Conservation (phyloP, 23 tunicate species). For the Corella eumyota region DNA sequence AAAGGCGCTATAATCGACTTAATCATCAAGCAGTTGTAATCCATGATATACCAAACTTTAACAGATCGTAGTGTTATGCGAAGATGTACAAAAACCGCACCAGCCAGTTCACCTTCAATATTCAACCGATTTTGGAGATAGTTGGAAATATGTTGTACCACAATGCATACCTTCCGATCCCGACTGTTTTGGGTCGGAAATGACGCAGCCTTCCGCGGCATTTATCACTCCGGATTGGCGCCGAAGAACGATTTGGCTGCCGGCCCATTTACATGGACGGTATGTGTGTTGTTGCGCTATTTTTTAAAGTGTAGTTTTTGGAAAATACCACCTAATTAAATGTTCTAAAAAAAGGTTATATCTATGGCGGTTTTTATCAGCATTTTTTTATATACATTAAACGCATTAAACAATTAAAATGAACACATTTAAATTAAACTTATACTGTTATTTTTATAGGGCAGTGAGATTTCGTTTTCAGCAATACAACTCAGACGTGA, state of each 20-base stretch:
- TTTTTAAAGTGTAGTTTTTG: no score
- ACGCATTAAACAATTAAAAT: no score
- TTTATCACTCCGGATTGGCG: conserved; percentile 66
- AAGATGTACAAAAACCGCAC: conserved; percentile 35
- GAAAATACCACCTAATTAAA: no score
- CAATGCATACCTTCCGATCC: conserved; percentile 71
- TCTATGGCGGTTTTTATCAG: no score
- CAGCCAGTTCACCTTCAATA: conserved; percentile 82
- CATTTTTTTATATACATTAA: no score
- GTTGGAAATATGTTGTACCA: conserved; percentile 60
- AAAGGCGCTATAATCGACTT: no score
- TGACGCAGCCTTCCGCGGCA: conserved; percentile 70
- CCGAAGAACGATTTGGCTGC: conserved; percentile 47
- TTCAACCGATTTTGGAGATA: conserved; percentile 75
- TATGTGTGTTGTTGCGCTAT: conserved; percentile 11
- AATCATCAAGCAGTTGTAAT: no score
- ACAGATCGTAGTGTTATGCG: conserved; percentile 78
- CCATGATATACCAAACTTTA: no score
- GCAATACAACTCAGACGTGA: conserved; percentile 60
- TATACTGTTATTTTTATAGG: conserved; percentile 14
- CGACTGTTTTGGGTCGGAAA: conserved; percentile 64
- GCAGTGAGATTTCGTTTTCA: conserved; percentile 65
- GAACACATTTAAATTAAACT: no score
- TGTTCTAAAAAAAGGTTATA: no score
- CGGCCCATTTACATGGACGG: conserved; percentile 26